These are phyloP conservation scores for Lepetodrilus schrolli DNA, from an alignment of 2,888 invertebrate species.

Conservation along the genomic window DNA sequence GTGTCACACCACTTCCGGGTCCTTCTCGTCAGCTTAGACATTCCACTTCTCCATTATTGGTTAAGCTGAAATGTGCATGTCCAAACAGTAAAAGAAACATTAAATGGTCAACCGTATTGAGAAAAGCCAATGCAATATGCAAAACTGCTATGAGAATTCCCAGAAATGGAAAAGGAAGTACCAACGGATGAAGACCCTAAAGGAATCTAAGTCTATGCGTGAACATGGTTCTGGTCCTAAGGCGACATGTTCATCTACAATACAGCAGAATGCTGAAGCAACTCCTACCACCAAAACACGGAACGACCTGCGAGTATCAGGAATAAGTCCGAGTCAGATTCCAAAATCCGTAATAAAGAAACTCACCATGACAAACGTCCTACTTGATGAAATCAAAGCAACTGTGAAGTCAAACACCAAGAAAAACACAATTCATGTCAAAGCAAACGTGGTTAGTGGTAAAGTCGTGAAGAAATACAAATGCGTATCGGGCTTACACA, in stretches of 20 bases:
- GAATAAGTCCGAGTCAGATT: neutral
- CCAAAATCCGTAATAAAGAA: neutral
- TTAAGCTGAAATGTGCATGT: neutral
- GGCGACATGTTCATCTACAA: no score
- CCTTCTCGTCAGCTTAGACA: neutral
- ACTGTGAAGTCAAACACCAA: neutral
- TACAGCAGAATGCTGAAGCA: no score
- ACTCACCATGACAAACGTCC: neutral
- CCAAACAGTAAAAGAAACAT: neutral
- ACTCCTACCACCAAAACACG: neutral
- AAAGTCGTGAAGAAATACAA: constrained; percentile 15
- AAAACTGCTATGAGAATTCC: no score
- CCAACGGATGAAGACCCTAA: no score
- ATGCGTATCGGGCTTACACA: neutral
- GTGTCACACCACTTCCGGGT: neutral
- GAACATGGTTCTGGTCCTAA: no score
- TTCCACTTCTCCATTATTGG: neutral
- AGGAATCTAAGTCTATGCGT: no score
- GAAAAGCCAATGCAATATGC: neutral
- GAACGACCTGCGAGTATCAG: neutral
- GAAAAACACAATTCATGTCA: neutral
- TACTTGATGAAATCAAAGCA: neutral
- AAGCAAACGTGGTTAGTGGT: neutral
- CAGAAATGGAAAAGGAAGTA: neutral
- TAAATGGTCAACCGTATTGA: neutral